Evolutionary conservation across 2,797 vertebrate genomes (phyloP).

Genomic region (Hydrophis major): DNA sequence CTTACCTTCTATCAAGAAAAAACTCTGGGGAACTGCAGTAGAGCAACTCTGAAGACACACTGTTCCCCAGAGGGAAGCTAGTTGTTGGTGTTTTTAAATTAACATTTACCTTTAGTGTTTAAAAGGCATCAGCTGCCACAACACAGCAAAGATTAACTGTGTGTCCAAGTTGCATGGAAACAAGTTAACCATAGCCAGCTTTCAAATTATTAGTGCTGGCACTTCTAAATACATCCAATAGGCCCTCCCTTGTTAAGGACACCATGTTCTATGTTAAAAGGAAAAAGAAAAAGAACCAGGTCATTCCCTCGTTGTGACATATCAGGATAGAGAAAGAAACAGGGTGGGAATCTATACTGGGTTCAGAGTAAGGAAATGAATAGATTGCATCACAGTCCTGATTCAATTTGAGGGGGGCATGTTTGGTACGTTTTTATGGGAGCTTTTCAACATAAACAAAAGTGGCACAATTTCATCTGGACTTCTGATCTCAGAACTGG

Average conservation of each 20-base stretch:
- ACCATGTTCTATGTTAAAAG: background rate
- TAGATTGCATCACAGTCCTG: background rate
- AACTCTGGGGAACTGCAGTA: background rate
- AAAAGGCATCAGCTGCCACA: background rate
- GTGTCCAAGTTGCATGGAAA: background rate
- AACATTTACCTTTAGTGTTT: background rate
- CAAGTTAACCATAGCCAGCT: background rate
- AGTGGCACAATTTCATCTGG: background rate
- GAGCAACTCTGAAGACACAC: background rate
- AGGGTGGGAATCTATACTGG: background rate
- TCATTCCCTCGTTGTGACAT: background rate
- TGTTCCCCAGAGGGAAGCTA: background rate
- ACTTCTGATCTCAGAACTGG: background rate
- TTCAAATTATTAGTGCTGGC: background rate
- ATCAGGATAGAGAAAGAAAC: background rate
- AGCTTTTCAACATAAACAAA: background rate
- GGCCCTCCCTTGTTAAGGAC: background rate
- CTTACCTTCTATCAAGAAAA: background rate
- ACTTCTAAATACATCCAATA: background rate
- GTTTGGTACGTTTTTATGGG: background rate
- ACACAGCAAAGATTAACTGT: background rate
- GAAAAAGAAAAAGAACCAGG: background rate
- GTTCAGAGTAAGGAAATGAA: background rate
- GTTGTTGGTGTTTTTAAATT: background rate
- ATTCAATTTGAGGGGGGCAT: background rate